These are phyloP conservation scores for Lordiphosa mommai DNA, from an alignment of 1,140 invertebrate species.

Conservation along the genomic window DNA sequence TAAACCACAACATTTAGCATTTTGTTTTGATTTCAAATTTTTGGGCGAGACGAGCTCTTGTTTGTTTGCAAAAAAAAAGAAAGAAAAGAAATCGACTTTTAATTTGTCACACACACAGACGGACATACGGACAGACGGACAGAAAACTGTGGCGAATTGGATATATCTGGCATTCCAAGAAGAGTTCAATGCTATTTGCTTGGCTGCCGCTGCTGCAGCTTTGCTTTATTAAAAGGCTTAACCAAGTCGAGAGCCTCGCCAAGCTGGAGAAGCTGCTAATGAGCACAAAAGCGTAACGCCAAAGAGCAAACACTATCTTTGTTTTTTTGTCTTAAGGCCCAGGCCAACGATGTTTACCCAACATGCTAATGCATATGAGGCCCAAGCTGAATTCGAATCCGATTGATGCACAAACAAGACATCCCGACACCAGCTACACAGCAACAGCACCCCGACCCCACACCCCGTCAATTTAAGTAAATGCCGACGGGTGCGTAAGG, in stretches of 20 bases:
- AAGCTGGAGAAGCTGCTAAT: constrained; percentile 52
- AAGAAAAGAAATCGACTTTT: constrained; percentile 41
- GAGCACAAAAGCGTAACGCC: constrained; percentile 76
- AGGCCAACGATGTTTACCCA: constrained; percentile 68
- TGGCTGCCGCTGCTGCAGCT: constrained; percentile 22
- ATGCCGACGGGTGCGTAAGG: constrained; percentile 78
- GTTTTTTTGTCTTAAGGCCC: constrained; percentile 66
- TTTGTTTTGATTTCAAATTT: constrained; percentile 61
- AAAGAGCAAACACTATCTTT: constrained; percentile 41
- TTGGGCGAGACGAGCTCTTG: constrained; percentile 26
- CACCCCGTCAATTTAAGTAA: constrained; percentile 21
- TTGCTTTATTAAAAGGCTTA: constrained; percentile 79
- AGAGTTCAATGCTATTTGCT: constrained; percentile 71
- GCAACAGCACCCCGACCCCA: constrained; percentile 26
- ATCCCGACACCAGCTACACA: constrained; percentile 8
- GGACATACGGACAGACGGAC: no score
- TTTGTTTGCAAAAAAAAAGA: constrained; percentile 18
- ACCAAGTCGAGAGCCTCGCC: constrained; percentile 48
- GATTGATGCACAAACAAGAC: constrained; percentile 56
- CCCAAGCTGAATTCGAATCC: constrained; percentile 47
- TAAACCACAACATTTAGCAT: constrained; percentile 50
- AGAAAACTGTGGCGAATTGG: constrained; percentile 45
- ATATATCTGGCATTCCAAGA: constrained; percentile 50
- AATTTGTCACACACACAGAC: constrained; percentile 70
- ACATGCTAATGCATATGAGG: constrained; percentile 67